phyloP scores from a whole-genome alignment of 1,140 invertebrate genomes.

The Triops longicaudatus region DNA sequence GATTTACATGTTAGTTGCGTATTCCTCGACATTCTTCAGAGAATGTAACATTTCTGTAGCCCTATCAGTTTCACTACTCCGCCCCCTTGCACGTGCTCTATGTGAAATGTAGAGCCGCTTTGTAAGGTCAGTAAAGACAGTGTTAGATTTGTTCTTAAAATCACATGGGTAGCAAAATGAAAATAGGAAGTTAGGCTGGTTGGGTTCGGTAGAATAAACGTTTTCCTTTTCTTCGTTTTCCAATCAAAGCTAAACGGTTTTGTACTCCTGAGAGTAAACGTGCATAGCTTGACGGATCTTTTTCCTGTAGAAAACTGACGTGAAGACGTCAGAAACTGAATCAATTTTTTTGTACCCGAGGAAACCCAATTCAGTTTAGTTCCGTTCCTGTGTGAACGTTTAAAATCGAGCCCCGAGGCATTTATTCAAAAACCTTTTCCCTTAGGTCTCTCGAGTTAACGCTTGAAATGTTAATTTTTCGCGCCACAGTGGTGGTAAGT shows the following conservation, averaged over 20 bases:
- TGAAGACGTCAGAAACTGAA: not conserved
- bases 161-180: no score
- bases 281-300: not conserved
- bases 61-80: slow-evolving; percentile 8
- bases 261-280: not conserved
- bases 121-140: not conserved
- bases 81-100: slow-evolving; percentile 13
- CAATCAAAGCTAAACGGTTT: not conserved
- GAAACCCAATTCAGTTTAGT: not conserved
- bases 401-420: not conserved
- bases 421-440: not conserved
- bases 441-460: no score
- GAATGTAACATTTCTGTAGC: not conserved
- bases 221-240: not conserved
- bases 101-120: slow-evolving; percentile 5
- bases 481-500: no score
- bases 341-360: not conserved
- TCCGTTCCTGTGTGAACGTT: not conserved
- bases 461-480: no score
- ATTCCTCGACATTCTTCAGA: not conserved
- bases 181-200: not conserved
- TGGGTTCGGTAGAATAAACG: not conserved
- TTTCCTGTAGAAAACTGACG: not conserved
- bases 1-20: not conserved
- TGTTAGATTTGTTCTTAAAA: not conserved